Conservation (phyloP, 2,888 invertebrate genomes). For the Dione juno region DNA sequence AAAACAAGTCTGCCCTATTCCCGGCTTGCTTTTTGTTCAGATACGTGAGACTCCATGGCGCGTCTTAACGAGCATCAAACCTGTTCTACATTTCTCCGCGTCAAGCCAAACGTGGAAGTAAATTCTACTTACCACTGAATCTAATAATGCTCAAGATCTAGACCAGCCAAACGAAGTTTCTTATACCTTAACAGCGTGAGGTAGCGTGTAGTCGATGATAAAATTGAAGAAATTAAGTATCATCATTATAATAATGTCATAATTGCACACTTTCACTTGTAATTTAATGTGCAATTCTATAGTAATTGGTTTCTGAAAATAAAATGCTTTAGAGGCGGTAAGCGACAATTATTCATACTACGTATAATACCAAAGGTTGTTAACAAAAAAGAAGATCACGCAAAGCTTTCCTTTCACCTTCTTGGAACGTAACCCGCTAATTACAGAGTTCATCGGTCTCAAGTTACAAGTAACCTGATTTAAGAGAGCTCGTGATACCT, state of each 20-base stretch:
- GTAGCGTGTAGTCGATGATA: constrained; percentile 46
- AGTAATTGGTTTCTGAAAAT: constrained; percentile 69
- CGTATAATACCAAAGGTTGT: constrained; percentile 65
- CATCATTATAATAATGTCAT: constrained; percentile 41
- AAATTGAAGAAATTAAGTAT: constrained; percentile 35
- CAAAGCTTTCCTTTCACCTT: constrained; percentile 68
- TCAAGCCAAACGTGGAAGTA: constrained; percentile 75
- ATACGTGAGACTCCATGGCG: constrained; percentile 77
- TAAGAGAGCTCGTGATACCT: constrained; percentile 45
- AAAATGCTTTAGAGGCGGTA: constrained; percentile 57
- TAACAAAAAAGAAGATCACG: constrained; percentile 65
- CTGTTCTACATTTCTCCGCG: constrained; percentile 72
- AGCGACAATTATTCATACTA: constrained; percentile 68
- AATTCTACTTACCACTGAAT: constrained; percentile 53
- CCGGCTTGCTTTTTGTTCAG: constrained; percentile 70
- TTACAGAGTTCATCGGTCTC: constrained; percentile 67
- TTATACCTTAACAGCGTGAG: constrained; percentile 56
- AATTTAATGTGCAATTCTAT: constrained; percentile 58
- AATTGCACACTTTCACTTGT: constrained; percentile 74
- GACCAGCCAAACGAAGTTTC: not conserved
- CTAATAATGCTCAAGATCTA: not conserved
- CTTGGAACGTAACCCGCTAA: constrained; percentile 65
- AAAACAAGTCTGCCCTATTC: constrained; percentile 70
- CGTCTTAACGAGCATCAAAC: constrained; percentile 77
- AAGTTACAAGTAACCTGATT: constrained; percentile 56